Evolutionary conservation across 2,888 invertebrate species (phyloP).

Genomic region (Papilio elwesi): DNA sequence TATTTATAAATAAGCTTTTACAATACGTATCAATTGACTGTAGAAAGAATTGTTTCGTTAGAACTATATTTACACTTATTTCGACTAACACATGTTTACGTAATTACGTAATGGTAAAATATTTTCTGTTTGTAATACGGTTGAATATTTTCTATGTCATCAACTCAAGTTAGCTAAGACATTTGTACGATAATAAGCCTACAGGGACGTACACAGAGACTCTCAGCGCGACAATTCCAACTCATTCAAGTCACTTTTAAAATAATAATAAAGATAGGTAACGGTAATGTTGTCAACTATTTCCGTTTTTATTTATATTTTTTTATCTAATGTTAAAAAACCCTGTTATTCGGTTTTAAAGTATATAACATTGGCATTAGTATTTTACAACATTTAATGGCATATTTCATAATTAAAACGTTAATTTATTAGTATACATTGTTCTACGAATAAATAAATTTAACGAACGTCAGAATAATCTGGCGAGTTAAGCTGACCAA

Average conservation of each 20-base stretch:
- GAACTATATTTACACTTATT: too few species aligned
- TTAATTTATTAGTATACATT: too few species aligned
- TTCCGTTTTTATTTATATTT: neutral
- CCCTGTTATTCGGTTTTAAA: too few species aligned
- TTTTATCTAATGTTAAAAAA: too few species aligned
- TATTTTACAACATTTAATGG: too few species aligned
- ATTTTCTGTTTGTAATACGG: neutral
- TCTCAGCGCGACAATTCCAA: neutral
- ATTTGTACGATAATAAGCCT: conserved; percentile 2
- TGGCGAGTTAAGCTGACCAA: conserved; percentile 37
- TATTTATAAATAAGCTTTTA: too few species aligned
- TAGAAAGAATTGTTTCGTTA: too few species aligned
- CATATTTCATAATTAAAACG: too few species aligned
- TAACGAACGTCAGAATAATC: conserved; percentile 19
- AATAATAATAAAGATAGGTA: neutral
- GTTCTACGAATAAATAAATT: conserved; percentile 2
- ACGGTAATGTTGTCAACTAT: too few species aligned
- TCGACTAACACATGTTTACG: neutral
- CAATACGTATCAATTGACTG: too few species aligned
- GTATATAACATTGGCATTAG: too few species aligned
- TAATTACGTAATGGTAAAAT: neutral
- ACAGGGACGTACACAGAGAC: neutral
- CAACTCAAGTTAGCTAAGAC: neutral
- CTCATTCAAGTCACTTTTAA: neutral
- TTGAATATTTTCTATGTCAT: neutral